Conservation (phyloP, 2,888 invertebrate species). For the Buathra laborator region DNA sequence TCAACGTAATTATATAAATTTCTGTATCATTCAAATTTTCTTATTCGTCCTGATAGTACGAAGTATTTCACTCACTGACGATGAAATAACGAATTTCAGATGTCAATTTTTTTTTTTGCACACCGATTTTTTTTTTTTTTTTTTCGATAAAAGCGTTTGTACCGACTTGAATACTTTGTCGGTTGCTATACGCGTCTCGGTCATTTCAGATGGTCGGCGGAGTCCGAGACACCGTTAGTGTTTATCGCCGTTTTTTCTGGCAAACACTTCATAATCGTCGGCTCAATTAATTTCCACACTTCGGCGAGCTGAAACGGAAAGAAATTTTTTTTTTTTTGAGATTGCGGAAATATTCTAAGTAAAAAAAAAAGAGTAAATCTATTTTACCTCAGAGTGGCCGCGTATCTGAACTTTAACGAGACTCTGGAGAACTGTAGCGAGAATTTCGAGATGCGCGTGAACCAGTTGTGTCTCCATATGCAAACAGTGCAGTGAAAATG, state of each 20-base stretch:
- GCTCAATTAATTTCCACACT: constrained; percentile 87
- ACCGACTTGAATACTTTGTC: background rate
- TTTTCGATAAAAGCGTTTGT: constrained; percentile 12
- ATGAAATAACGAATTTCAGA: background rate
- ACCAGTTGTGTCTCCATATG: constrained; percentile 89
- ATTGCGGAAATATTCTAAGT: background rate
- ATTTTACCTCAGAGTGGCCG: constrained; percentile 87
- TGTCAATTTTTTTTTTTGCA: background rate
- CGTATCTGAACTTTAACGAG: constrained; percentile 87
- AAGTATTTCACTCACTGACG: background rate
- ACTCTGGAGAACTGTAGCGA: constrained; percentile 87
- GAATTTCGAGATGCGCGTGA: constrained; percentile 87
- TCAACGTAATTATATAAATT: background rate
- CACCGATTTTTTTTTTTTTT: background rate
- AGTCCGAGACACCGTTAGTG: constrained; percentile 69
- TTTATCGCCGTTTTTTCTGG: constrained; percentile 82
- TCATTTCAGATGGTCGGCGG: constrained; percentile 63
- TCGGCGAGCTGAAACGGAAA: constrained; percentile 85
- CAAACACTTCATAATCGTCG: constrained; percentile 86
- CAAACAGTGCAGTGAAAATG: constrained; percentile 88
- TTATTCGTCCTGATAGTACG: background rate
- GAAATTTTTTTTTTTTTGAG: too few species aligned
- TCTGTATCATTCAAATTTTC: background rate
- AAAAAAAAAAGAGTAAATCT: background rate
- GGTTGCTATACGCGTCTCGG: background rate